phyloP scores from a whole-genome alignment of 2,113 vertebrate genomes.

The Puntigrus tetrazona region DNA sequence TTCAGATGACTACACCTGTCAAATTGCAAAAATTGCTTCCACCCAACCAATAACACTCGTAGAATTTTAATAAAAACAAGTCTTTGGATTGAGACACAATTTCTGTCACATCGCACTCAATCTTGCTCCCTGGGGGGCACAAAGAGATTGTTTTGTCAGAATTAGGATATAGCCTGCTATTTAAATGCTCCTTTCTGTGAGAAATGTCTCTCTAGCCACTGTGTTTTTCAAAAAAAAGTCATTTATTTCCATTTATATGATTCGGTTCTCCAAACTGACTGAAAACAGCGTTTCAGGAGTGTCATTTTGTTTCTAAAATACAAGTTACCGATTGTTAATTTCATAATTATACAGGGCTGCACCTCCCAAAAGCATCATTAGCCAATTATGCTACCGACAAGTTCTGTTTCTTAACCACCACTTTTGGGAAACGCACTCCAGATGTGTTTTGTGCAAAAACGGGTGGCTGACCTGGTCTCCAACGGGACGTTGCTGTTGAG shows the following conservation, averaged over 20 bases:
- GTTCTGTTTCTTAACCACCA: too few relatives aligned
- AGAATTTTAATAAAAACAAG: conserved; percentile 14
- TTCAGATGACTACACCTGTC: not conserved
- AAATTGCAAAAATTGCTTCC: not conserved
- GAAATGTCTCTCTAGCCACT: not conserved
- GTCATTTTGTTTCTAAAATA: not conserved
- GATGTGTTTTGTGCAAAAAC: not conserved
- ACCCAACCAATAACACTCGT: not conserved
- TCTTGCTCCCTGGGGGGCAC: not conserved
- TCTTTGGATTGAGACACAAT: conserved; percentile 14
- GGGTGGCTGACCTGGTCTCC: conserved; percentile 87
- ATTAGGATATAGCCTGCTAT: conserved; percentile 21
- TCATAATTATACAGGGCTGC: not conserved
- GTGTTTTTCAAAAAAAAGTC: not conserved
- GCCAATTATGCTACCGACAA: not conserved
- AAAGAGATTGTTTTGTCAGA: conserved; percentile 28
- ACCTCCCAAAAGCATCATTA: not conserved
- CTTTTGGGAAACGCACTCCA: not conserved
- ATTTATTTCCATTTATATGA: not conserved
- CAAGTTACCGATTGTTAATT: not conserved
- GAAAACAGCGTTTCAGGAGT: not conserved
- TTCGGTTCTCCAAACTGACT: not conserved
- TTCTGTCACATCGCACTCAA: not conserved
- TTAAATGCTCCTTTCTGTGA: not conserved
- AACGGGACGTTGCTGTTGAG: conserved; percentile 97